Evolutionary conservation across 2,888 invertebrate genomes (phyloP), one percentile per base, ranked within the genome.

Genomic region (Craniophora ligustri): DNA sequence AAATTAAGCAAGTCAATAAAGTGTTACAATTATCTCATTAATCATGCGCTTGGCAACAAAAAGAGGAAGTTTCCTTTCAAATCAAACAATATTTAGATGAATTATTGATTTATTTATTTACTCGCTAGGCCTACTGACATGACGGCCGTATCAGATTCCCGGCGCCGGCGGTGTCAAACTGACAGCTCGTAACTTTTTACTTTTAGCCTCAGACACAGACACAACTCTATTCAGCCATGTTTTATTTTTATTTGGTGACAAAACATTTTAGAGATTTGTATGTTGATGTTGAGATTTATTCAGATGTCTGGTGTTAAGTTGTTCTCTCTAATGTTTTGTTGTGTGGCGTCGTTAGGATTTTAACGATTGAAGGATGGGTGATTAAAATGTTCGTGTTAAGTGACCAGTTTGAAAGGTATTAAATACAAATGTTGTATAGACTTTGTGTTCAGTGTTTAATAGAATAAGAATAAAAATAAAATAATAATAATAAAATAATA

Each of bases 101-200:
- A 75, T 75, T n/a, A n/a, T n/a, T 68, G 68, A 63, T 66, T 61
- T 60, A 67, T 75, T 75, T 81, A 79, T 79, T 84, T 84, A 78
- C 74, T 78, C 67, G 53, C 81, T 85, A 88, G 87, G 88, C 89
- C 88, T 87, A 89, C 85, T 84, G 87, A 82, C 82, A 76, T 80
- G 82, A 81, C 80, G 47, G 57, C 64, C 69, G 79, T 82, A 76
- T 84, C 85, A 70, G 69, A 73, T 84, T 81, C 78, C 86, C 85
- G 89, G 88, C 87, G 90, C 87, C 88, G 79, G 67, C 75, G 86
- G 86, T 86, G 89, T 87, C 90, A 87, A 67, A 81, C 78, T 88
- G 89, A 90, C 90, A 88, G 88, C 84, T 81, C 77, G 75, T 76
- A 85, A 81, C 84, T 73, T 79, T 77, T 74, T 79, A 76, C 73